phyloP scores from a whole-genome alignment of 1,140 invertebrate genomes.

The Cryptotermes secundus region DNA sequence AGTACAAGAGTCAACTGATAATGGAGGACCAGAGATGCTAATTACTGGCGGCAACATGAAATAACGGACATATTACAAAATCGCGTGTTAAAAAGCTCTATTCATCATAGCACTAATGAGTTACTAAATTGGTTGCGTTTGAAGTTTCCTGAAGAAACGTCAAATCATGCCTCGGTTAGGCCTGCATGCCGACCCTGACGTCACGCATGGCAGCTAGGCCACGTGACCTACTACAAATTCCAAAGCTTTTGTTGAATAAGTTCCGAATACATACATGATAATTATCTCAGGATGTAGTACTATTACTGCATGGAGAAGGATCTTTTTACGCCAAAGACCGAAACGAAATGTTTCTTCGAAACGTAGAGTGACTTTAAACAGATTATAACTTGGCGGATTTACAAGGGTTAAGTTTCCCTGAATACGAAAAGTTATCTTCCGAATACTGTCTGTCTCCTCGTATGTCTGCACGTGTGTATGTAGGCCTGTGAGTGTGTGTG shows the following conservation, averaged over 20 bases:
- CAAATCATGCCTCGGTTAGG: background rate
- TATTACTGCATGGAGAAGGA: too few relatives aligned
- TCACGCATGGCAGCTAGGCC: background rate
- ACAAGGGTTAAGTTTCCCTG: too few relatives aligned
- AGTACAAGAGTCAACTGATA: background rate
- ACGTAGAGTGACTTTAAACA: too few relatives aligned
- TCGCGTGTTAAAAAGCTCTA: background rate
- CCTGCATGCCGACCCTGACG: background rate
- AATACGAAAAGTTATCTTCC: too few relatives aligned
- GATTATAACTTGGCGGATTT: too few relatives aligned
- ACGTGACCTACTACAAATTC: background rate
- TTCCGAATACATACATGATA: too few relatives aligned
- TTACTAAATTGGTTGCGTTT: conserved; percentile 8
- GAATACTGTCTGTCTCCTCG: too few relatives aligned
- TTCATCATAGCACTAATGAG: background rate
- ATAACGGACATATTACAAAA: conserved; percentile 1
- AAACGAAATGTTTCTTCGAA: too few relatives aligned
- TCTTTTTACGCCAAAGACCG: too few relatives aligned
- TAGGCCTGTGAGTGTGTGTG: too few relatives aligned
- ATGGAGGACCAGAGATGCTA: background rate
- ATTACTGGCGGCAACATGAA: background rate
- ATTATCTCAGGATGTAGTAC: too few relatives aligned
- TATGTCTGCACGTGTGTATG: too few relatives aligned
- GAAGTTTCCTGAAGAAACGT: conserved; percentile 12
- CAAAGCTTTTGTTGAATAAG: background rate